These are phyloP conservation scores for Ceratosolen fusciceps DNA, from an alignment of 1,140 invertebrate genomes.

Conservation along the genomic window DNA sequence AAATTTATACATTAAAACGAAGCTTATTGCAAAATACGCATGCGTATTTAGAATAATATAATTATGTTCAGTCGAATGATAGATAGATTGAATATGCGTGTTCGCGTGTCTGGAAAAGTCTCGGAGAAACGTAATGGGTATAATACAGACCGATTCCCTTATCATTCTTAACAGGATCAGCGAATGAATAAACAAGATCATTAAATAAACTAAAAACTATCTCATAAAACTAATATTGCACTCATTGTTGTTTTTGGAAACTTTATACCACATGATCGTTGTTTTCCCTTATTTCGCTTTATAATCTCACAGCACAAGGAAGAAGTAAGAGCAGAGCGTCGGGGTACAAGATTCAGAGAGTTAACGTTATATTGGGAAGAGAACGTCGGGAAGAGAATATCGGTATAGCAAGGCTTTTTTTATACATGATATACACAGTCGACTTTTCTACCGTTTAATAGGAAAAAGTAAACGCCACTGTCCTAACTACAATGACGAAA, in stretches of 20 bases:
- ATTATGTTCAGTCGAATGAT: background rate
- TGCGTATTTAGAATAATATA: background rate
- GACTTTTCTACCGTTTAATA: slow-evolving; percentile 55
- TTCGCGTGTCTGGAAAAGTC: background rate
- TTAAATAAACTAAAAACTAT: background rate
- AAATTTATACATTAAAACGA: no score
- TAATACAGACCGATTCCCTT: background rate
- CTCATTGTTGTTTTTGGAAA: background rate
- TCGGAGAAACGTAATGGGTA: background rate
- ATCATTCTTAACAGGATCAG: background rate
- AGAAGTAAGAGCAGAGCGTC: background rate
- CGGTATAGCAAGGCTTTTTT: no score
- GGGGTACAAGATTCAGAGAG: background rate
- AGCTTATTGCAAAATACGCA: no score
- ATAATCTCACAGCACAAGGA: background rate
- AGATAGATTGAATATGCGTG: background rate
- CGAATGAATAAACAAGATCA: background rate
- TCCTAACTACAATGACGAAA: slow-evolving; percentile 16
- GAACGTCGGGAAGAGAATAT: no score
- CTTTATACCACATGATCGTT: background rate
- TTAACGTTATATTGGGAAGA: background rate
- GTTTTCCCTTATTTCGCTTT: background rate
- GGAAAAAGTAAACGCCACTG: slow-evolving; percentile 63
- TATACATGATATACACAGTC: background rate
- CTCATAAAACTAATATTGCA: slow-evolving; percentile 23